Base-by-base conservation (phyloP, 1,140 invertebrate species). In the Drosophila pachea region DNA sequence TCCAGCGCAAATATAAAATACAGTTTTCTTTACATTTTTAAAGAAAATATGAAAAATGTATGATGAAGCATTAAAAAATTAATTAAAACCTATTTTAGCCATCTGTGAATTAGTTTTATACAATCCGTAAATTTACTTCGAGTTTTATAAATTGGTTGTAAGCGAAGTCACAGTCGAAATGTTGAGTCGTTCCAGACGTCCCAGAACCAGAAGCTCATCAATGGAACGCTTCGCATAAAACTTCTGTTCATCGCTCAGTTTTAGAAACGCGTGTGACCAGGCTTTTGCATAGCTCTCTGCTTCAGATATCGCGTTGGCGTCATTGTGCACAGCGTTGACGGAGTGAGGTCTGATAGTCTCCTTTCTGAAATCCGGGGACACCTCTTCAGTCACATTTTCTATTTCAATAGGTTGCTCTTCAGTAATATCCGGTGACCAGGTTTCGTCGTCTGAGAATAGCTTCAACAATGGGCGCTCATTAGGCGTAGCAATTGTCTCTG, bases 11-110 rank as follows among this genome's bases (percentile, higher is more conserved):
- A 22, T 22, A 22, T 22, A 22, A 22, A 22, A 22, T 22, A 22
- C 22, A 22, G 22, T 22, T 22, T 22, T 22, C 22, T 22, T 22
- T 22, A 22, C 22, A 22, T 22, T 2, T 22, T 22, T 22, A 22
- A 3, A 49, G 64, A 84, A 84, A 84, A 84, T 84, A 84, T 84
- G 84, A 84, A 84, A 84, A 84, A 84, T 22, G 22, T 22, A 84
- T 84, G 22, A 22, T 22, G 22, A 22, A 22, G 36, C 35, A 29
- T 31, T 48, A 64, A 53, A 35, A 45, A 63, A 63, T 55, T 16
- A 47, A 47, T 6, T 11, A 11, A 45, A 9, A 12, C 11, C 16
- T 9, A 35, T 43, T 11, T 14, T 22, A 12, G 45, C 7, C 14
- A 8, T 48, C 22, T 2, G 45, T 36, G 47, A 9, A 14, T 11